A percentile compares a stretch with the other conserved stretches of the same genome.
These are phyloP conservation scores for Aphelenchoides avenae DNA, from an alignment of 1,140 invertebrate species.

Conservation along the genomic window DNA sequence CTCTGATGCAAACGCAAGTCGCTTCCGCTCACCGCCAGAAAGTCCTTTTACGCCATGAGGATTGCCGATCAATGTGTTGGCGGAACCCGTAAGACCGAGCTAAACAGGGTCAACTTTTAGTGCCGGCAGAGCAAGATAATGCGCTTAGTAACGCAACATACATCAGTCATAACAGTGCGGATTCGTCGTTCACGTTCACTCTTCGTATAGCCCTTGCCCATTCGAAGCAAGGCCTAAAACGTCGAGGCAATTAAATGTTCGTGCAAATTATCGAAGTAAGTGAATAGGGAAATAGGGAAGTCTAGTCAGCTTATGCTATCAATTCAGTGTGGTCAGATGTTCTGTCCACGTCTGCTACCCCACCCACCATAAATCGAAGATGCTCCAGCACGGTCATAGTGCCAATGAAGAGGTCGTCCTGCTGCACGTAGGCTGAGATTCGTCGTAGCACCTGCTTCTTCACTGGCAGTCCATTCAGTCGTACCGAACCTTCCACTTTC, in stretches of 20 bases:
- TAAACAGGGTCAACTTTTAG: no score
- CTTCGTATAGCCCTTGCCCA: slow-evolving; percentile 77
- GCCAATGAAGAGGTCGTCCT: slow-evolving; percentile 87
- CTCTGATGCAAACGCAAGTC: no score
- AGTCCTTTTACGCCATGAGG: no score
- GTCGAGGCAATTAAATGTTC: background rate
- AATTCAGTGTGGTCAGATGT: no score
- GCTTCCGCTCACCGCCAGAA: no score
- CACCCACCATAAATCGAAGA: slow-evolving; percentile 81
- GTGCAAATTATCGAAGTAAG: background rate
- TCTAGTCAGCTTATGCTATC: slow-evolving; percentile 1
- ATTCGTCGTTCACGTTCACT: slow-evolving; percentile 76
- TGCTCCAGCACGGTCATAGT: slow-evolving; percentile 86
- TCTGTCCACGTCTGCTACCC: no score
- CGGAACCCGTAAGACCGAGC: no score
- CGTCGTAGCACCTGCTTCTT: slow-evolving; percentile 52
- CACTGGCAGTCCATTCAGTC: slow-evolving; percentile 50
- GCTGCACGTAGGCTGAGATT: slow-evolving; percentile 88
- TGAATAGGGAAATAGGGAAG: no score
- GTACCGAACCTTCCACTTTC: slow-evolving; percentile 63
- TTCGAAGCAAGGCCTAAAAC: slow-evolving; percentile 66
- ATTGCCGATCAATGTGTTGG: no score
- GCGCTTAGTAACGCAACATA: background rate
- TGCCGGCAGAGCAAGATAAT: no score
- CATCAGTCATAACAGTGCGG: slow-evolving; percentile 79